These are phyloP conservation scores for Pseudopodoces humilis DNA, from an alignment of 2,113 vertebrate species.

Conservation along the genomic window DNA sequence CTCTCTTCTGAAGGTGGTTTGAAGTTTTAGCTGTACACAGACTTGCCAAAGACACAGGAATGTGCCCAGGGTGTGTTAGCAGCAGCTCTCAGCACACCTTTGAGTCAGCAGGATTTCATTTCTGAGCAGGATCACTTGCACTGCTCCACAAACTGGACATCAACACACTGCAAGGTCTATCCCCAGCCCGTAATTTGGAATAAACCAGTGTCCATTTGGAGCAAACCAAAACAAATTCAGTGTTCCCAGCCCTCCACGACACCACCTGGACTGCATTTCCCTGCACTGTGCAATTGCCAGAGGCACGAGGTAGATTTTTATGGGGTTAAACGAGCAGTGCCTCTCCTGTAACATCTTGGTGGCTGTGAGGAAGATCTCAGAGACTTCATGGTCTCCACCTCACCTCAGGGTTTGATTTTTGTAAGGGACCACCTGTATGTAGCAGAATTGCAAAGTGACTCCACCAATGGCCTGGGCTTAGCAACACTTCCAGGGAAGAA, in stretches of 20 bases:
- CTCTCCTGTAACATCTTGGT: neutral
- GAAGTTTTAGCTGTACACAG: neutral
- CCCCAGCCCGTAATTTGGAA: rapidly evolving
- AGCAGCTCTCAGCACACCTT: neutral
- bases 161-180: neutral
- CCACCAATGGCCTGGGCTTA: neutral
- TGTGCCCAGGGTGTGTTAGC: rapidly evolving
- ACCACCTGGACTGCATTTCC: neutral
- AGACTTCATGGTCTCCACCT: neutral
- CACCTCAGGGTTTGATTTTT: neutral
- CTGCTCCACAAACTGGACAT: neutral
- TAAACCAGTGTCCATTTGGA: neutral
- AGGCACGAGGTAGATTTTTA: neutral
- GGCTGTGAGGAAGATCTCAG: neutral
- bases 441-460: neutral
- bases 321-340: rapidly evolving
- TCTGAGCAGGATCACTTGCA: neutral
- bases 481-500: neutral
- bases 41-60: neutral
- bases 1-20: neutral
- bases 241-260: rapidly evolving
- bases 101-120: neutral
- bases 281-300: rapidly evolving
- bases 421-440: rapidly evolving
- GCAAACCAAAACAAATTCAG: neutral